phyloP scores from a whole-genome alignment of 2,113 vertebrate genomes.

The Hylia prasina region DNA sequence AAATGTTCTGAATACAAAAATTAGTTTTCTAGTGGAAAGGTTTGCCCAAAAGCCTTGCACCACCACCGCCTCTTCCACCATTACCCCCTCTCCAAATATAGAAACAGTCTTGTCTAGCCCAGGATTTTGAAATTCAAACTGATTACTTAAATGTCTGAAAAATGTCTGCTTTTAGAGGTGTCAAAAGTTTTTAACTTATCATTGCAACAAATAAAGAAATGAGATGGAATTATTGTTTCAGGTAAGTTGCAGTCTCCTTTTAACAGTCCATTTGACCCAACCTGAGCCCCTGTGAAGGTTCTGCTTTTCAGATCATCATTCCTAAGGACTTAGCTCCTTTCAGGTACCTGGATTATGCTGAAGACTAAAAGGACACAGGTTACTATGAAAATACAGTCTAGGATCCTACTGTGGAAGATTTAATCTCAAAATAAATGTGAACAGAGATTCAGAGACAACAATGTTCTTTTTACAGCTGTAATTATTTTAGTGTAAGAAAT shows the following conservation, averaged over 20 bases:
- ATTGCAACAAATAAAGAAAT: not conserved
- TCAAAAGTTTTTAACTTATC: not conserved
- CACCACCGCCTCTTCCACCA: too few species aligned
- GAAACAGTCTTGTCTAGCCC: not conserved
- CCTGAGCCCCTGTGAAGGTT: not conserved
- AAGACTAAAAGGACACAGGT: not conserved
- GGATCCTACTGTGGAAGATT: not conserved
- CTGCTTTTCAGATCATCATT: not conserved
- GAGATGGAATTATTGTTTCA: not conserved
- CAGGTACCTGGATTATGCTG: not conserved
- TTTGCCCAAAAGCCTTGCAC: not conserved
- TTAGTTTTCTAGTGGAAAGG: not conserved
- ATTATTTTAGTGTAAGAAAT: not conserved
- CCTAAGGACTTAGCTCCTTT: not conserved
- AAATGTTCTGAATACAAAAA: not conserved
- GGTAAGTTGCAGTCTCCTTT: not conserved
- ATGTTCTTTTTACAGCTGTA: not conserved
- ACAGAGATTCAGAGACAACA: not conserved
- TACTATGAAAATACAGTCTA: not conserved
- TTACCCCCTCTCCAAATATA: rapidly evolving
- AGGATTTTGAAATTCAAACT: not conserved
- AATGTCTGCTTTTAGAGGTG: not conserved
- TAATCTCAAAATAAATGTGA: not conserved
- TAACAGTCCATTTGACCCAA: not conserved
- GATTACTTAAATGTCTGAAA: not conserved